Conservation (phyloP, 1,140 invertebrate genomes). For the Listronotus bonariensis region DNA sequence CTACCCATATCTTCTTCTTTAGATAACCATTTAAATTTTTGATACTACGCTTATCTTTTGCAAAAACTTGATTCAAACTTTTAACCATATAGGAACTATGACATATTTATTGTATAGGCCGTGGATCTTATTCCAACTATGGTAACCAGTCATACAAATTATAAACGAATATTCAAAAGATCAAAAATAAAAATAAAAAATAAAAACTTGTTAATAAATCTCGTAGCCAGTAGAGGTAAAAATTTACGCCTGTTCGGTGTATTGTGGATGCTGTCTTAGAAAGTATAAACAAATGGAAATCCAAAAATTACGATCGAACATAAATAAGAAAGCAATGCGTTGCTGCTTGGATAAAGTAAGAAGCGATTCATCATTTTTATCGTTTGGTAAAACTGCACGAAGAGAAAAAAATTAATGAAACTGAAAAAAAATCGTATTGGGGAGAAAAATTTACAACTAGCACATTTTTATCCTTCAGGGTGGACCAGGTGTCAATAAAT, state of each 20-base stretch:
- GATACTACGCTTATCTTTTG: no score
- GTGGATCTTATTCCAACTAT: background rate
- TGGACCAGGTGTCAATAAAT: no score
- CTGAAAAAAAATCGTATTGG: no score
- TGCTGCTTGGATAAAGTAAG: constrained; percentile 18
- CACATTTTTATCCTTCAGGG: no score
- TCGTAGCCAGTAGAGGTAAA: background rate
- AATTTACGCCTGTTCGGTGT: constrained; percentile 19
- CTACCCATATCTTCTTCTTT: no score
- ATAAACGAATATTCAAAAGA: constrained; percentile 3
- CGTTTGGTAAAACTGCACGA: constrained; percentile 7
- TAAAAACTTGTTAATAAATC: constrained; percentile 2
- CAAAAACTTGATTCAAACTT: no score
- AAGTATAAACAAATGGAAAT: constrained; percentile 32
- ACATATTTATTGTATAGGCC: no score
- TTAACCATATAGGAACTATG: no score
- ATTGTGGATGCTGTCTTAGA: constrained; percentile 27
- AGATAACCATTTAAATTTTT: no score
- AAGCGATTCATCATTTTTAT: constrained; percentile 21
- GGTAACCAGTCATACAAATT: constrained; percentile 2
- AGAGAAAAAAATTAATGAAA: no score
- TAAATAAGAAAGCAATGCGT: constrained; percentile 28
- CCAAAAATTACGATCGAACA: constrained; percentile 28
- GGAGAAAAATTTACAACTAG: no score
- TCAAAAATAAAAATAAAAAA: background rate